Evolutionary conservation across 2,113 vertebrate genomes (phyloP).

Genomic region (Athene cunicularia): DNA sequence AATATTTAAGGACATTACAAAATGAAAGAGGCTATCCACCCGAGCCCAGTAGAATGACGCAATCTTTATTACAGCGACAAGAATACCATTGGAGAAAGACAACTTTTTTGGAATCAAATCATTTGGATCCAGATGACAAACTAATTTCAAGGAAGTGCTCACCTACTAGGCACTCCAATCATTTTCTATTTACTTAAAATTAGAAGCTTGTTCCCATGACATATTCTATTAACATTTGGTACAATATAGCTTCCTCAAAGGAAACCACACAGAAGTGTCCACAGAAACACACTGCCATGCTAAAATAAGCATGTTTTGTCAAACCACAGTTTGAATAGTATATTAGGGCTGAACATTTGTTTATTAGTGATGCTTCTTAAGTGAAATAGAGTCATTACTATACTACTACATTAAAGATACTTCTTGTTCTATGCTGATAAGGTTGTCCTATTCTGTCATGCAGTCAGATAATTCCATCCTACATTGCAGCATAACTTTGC

Average conservation of each 20-base stretch:
- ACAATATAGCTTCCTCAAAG: background rate
- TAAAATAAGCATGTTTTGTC: background rate
- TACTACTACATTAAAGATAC: background rate
- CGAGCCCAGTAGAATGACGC: background rate
- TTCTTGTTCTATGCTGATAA: background rate
- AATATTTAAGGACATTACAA: background rate
- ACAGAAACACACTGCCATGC: background rate
- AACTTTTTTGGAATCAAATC: background rate
- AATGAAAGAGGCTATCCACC: background rate
- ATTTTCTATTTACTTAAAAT: background rate
- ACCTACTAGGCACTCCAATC: background rate
- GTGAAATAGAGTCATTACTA: background rate
- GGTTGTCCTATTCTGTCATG: background rate
- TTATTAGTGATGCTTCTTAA: background rate
- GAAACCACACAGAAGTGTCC: background rate
- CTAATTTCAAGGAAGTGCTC: background rate
- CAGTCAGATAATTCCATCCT: background rate
- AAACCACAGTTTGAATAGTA: background rate
- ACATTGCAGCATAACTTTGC: background rate
- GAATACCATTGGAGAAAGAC: background rate
- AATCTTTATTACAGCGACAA: background rate
- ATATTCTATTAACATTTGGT: background rate
- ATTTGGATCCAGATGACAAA: background rate
- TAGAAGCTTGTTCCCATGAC: background rate
- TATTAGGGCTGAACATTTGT: background rate